These are phyloP conservation scores for Gallinago media DNA, from an alignment of 2,113 vertebrate genomes.

Conservation along the genomic window DNA sequence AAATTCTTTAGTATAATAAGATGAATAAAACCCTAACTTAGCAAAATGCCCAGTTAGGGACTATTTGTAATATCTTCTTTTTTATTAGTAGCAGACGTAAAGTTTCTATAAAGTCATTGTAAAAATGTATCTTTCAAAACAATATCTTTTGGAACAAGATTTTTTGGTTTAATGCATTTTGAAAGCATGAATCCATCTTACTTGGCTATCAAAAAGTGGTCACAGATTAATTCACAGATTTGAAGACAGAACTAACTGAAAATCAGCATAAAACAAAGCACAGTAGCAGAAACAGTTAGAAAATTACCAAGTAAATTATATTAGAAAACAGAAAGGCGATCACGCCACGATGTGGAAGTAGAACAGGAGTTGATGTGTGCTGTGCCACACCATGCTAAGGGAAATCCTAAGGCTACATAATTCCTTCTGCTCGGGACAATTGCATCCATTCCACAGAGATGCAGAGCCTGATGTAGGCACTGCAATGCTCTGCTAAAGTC, in stretches of 20 bases:
- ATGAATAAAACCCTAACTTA: conserved; percentile 53
- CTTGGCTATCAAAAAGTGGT: not conserved
- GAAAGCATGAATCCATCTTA: not conserved
- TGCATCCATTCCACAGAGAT: accelerated
- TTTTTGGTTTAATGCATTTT: not conserved
- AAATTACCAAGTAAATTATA: not conserved
- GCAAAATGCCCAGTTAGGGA: conserved; percentile 8
- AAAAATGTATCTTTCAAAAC: not conserved
- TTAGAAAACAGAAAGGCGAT: not conserved
- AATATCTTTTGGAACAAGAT: not conserved
- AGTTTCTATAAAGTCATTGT: not conserved
- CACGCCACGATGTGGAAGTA: not conserved
- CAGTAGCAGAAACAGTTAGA: not conserved
- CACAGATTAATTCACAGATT: not conserved
- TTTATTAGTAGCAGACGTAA: not conserved
- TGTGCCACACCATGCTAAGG: not conserved
- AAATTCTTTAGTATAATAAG: conserved; percentile 41
- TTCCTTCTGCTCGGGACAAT: not conserved
- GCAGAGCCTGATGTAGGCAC: not conserved
- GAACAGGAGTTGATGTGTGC: accelerated
- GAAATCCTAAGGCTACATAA: not conserved
- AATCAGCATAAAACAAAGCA: not conserved
- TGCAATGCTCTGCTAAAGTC: not conserved
- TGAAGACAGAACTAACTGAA: not conserved
- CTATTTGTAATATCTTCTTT: conserved; percentile 12